Base-by-base conservation (phyloP, 1,140 invertebrate genomes). In the Philotrypesis tridentata region DNA sequence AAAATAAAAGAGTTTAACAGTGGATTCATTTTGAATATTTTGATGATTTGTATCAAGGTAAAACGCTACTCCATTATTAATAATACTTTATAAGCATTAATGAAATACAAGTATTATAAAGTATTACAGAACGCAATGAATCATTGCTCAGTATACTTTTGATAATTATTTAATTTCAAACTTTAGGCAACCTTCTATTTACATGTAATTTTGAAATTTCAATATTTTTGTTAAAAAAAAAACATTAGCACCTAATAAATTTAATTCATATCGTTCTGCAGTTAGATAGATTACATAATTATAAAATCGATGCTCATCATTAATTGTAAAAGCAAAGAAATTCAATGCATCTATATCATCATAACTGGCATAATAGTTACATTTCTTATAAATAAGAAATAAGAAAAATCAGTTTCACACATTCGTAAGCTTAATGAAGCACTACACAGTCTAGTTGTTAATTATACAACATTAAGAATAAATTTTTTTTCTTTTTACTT, bases 381-480 rank as follows among this genome's bases (percentile, higher is more conserved):
- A 75, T 81, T 81, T 70, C 79, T 75, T 82, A 82, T 17, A 37
- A 25, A 61, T 71, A 77, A 72, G 33, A 82, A 77, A 82, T 25
- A 65, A 67, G 33, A 77, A 78, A 78, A 78, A 78, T 33, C 73
- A 78, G 63, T 71, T 61, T 82, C 65, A 82, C 61, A 23, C 71
- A 31, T 78, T 70, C 68, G 29, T 76, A 76, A 37, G 63, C 65
- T 76, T n/a, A 75, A 77, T 68, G 31, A 67, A 23, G 60, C 25
- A 77, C 48, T 77, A 71, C 33, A 43, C 43, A 77, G 31, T 70
- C 40, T 77, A 71, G 70, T 71, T 7, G 71, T 63, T 3, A 77
- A 76, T 77, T 71, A 63, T 48, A 65, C 67, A 82, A 82, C 80
- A 77, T 77, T 76, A 43, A 77, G 67, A 77, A 77, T 82, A 82